A percentile compares a stretch with the other conserved stretches of the same genome.
These are phyloP conservation scores for Cyrtorhinus lividipennis DNA, from an alignment of 1,140 invertebrate species.

Conservation along the genomic window DNA sequence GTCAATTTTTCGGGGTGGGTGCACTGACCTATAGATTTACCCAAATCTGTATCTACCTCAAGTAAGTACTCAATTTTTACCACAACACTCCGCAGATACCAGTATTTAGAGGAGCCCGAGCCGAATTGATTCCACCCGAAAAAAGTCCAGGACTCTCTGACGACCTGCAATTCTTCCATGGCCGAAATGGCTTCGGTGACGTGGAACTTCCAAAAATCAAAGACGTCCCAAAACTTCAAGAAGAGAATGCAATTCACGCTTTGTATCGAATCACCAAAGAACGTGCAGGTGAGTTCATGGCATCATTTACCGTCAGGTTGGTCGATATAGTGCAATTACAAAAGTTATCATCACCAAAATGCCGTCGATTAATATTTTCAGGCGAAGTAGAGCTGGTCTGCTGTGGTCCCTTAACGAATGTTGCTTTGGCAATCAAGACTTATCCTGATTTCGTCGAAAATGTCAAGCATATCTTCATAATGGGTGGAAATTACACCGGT, in stretches of 20 bases:
- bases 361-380: slow-evolving; percentile 6
- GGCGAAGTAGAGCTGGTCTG: slow-evolving; percentile 36
- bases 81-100: slow-evolving; percentile 47
- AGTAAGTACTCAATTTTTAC: too few species aligned
- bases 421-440: slow-evolving; percentile 52
- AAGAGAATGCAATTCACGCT: slow-evolving; percentile 34
- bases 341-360: slow-evolving; percentile 20
- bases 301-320: too few species aligned
- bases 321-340: too few species aligned
- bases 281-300: slow-evolving; percentile 31
- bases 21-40: too few species aligned
- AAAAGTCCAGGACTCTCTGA: slow-evolving; percentile 4
- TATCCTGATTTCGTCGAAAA: slow-evolving; percentile 43
- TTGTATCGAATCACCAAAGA: slow-evolving; percentile 35
- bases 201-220: slow-evolving; percentile 28
- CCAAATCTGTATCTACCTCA: too few species aligned
- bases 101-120: slow-evolving; percentile 42
- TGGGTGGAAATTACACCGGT: slow-evolving; percentile 64
- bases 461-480: slow-evolving; percentile 49
- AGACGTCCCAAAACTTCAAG: slow-evolving; percentile 27
- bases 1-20: too few species aligned
- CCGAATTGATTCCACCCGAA: slow-evolving; percentile 29
- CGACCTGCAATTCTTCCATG: slow-evolving; percentile 33
- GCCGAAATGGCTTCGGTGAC: slow-evolving; percentile 52
- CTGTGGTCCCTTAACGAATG: slow-evolving; percentile 60